Evolutionary conservation across 2,888 invertebrate species (phyloP).

Genomic region (Julus scandinavius): DNA sequence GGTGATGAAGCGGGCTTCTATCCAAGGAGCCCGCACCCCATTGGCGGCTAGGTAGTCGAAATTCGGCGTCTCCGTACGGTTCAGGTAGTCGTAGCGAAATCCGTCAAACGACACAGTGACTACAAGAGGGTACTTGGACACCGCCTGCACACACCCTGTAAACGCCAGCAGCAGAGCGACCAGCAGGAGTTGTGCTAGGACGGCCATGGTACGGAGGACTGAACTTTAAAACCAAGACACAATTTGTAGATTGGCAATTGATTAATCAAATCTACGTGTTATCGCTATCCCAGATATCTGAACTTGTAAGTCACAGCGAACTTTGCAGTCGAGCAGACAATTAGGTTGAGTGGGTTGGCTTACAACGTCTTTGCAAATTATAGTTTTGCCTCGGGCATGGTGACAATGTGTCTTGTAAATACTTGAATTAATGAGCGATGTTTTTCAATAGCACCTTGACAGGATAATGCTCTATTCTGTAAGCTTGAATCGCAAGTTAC

Average conservation of each 20-base stretch:
- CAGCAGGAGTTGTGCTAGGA: background rate
- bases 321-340: no score
- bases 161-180: no score
- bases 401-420: no score
- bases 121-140: slow-evolving; percentile 52
- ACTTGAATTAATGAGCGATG: no score
- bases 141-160: background rate
- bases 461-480: no score
- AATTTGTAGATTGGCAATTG: background rate
- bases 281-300: no score
- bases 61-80: slow-evolving; percentile 60
- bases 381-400: no score
- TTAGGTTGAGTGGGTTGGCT: no score
- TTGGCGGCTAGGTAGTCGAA: slow-evolving; percentile 63
- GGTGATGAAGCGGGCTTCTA: slow-evolving; percentile 60
- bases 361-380: no score
- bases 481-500: no score
- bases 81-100: slow-evolving; percentile 55
- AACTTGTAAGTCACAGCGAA: no score
- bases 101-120: slow-evolving; percentile 57
- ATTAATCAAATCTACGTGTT: background rate
- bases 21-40: slow-evolving; percentile 62
- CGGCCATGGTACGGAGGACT: background rate
- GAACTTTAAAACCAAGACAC: background rate
- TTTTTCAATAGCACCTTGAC: no score